Conservation (phyloP, 30 jellyfish, hydroid and myxozoan genomes). For the Clytia hemisphaerica region DNA sequence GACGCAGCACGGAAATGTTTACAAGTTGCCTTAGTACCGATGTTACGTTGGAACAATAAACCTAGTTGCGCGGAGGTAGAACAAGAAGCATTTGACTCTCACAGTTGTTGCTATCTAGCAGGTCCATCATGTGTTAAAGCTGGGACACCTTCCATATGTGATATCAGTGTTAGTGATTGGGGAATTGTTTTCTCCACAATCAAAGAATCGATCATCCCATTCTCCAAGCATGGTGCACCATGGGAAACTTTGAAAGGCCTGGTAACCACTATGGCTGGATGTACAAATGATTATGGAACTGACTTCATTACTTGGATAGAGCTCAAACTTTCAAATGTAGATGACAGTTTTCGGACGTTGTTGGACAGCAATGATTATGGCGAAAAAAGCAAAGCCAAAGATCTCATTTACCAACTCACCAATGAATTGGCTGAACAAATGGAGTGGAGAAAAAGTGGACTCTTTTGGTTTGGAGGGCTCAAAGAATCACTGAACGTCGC, state of each 20-base stretch:
- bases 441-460: too few species aligned
- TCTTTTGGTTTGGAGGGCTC: too few species aligned
- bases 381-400: too few species aligned
- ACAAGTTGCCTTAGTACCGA: slow-evolving; percentile 21
- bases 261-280: too few species aligned
- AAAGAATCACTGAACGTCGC: too few species aligned
- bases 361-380: too few species aligned
- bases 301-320: too few species aligned
- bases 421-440: too few species aligned
- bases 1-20: slow-evolving; percentile 15
- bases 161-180: slow-evolving; percentile 3
- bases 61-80: slow-evolving; percentile 6
- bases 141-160: slow-evolving; percentile 23
- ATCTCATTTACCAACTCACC: too few species aligned
- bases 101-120: slow-evolving; percentile 22
- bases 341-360: too few species aligned
- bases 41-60: slow-evolving; percentile 1
- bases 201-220: not conserved
- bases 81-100: slow-evolving; percentile 14
- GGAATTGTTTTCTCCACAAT: slow-evolving; percentile 13
- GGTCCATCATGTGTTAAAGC: slow-evolving; percentile 13
- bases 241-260: not conserved
- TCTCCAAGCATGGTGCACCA: not conserved
- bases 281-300: too few species aligned
- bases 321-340: too few species aligned